phyloP scores from a whole-genome alignment of 1,140 invertebrate species.

The Trichonephila inaurata region DNA sequence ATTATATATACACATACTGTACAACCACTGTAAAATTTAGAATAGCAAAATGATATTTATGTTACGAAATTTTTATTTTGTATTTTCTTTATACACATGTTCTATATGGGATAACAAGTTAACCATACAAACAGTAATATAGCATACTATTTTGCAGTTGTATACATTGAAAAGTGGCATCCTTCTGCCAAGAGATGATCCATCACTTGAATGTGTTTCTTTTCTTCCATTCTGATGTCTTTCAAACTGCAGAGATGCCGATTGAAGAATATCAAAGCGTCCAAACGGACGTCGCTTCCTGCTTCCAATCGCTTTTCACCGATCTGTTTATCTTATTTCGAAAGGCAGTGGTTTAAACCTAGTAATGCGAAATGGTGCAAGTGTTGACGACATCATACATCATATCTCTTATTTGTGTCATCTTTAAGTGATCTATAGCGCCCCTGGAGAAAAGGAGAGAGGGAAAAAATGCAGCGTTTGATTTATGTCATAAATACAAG shows the following conservation, averaged over 20 bases:
- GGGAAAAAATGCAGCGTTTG: constrained; percentile 17
- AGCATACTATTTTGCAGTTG: too few species aligned
- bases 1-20: too few species aligned
- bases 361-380: constrained; percentile 33
- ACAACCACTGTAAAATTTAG: too few species aligned
- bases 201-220: too few species aligned
- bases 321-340: constrained; percentile 30
- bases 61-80: too few species aligned
- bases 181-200: too few species aligned
- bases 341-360: constrained; percentile 37
- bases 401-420: constrained; percentile 56
- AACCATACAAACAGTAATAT: too few species aligned
- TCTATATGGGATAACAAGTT: too few species aligned
- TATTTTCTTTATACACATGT: too few species aligned
- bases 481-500: constrained; percentile 61
- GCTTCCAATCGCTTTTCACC: background rate
- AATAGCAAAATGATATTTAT: too few species aligned
- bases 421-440: constrained; percentile 53
- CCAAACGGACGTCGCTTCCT: background rate
- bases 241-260: background rate
- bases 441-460: background rate
- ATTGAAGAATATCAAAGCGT: background rate
- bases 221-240: too few species aligned
- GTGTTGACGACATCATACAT: constrained; percentile 48
- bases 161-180: too few species aligned